Base-by-base conservation (phyloP, 2,888 invertebrate genomes). In the Leptarthrus brevirostris region DNA sequence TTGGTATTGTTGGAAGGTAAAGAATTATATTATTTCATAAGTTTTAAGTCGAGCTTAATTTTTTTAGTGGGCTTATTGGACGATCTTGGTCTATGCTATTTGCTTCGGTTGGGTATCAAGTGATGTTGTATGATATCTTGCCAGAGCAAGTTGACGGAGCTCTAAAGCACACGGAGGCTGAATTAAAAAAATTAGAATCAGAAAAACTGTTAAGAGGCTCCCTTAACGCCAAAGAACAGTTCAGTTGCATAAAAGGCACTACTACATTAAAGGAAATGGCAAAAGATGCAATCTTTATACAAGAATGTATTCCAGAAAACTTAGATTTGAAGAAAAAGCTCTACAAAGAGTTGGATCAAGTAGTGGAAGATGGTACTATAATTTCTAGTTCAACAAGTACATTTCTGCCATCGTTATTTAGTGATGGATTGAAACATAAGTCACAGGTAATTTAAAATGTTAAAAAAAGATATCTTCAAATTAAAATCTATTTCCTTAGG, bases 21-120 rank as follows among this genome's bases (percentile, higher is more conserved):
- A 12, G n/a, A 20, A 20, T 54, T 24, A 53, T 34, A 20, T 40
- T 54, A 24, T 53, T 53, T 18, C 5, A 22, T 52, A 52, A 22
- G 8, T 34, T 49, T 53, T 64, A 20, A 18, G 53, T 53, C n/a
- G n/a, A n/a, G n/a, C n/a, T 22, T 16, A n/a, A 14, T 53, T 66
- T 52, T 88, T 87, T 58, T 84, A 98, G 97, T 83, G 98, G 98
- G 2, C 87, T 98, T 70, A 97, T 98, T 80, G 98, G 98, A 2
- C 90, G 95, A 73, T 97, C 97, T 80, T 98, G 97, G 96, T 93
- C 97, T 0, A 97, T 98, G 96, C 87, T 98, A 36, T 98, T 97
- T 84, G 96, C 96, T 0, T 91, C 94, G 6, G 94, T 92, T 3
- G 97, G 97, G 8, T 97, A 97, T 84, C 88, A 92, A 82, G 97